Base-by-base conservation (phyloP, 2,113 vertebrate genomes). In the Globicephala melas region DNA sequence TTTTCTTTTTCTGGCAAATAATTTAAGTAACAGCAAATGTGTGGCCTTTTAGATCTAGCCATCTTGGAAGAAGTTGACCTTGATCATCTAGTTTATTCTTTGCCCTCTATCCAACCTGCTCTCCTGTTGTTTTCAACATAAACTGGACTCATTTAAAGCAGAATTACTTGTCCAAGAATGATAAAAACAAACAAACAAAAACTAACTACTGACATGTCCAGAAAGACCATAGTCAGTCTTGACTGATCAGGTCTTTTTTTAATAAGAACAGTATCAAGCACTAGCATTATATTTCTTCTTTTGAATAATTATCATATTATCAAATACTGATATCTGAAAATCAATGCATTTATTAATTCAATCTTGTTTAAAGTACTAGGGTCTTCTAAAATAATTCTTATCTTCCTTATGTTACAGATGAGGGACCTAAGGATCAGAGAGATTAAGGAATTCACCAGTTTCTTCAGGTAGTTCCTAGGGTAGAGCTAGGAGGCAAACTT, bases 1-100 rank as follows among this genome's bases (percentile, higher is more conserved):
- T 73, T 70, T 58, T 80, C 13, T 58, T 89, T 47, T 31, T 23
- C n/a, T 23, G 17, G 23, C 13, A 50, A 62, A 76, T 60, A 80
- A 92, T 55, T 71, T 95, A 97, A 93, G 21, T 20, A 71, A 87
- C 50, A 95, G 23, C 53, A 80, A 80, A 81, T 62, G 58, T 92
- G 10, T 53, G 58, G 58, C 33, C 68, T 91, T 90, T 96, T 70
- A 74, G 26, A 95, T 76, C 25, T 70, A 58, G 23, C 17, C 44
- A 93, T 62, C 70, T 91, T 80, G 85, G 50, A 93, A 92, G 53
- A 53, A 58, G 53, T 81, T 83, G 53, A 47, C 82, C 89, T 97
- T 97, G 71, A 89, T 93, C 26, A 85, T 60, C 26, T 44, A 13
- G 28, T 60, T 91, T 63, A 91, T 68, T 95, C 14, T 50, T 91